These are phyloP conservation scores for Papilio helenus DNA, from an alignment of 1,140 invertebrate genomes.

Conservation along the genomic window DNA sequence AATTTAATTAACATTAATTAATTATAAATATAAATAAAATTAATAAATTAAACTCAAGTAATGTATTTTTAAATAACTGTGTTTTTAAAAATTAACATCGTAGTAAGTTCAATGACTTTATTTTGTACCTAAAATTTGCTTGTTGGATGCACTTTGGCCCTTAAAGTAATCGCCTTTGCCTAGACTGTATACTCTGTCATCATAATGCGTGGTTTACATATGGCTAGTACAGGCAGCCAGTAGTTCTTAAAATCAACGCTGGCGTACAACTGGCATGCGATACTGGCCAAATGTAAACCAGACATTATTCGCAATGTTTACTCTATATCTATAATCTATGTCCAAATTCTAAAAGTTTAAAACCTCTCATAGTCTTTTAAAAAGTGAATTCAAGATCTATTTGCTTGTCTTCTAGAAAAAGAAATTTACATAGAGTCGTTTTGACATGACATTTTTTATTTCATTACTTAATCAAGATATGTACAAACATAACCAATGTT, in stretches of 20 bases:
- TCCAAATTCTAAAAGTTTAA: not conserved
- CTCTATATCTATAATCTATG: too few relatives aligned
- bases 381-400: not conserved
- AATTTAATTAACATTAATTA: conserved; percentile 21
- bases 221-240: too few relatives aligned
- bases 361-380: not conserved
- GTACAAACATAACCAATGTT: not conserved
- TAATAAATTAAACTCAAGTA: not conserved
- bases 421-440: not conserved
- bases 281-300: too few relatives aligned
- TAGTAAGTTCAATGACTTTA: not conserved
- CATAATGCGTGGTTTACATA: too few relatives aligned
- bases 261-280: too few relatives aligned
- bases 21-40: conserved; percentile 10
- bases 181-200: not conserved
- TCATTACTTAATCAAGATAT: not conserved
- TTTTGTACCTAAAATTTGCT: not conserved
- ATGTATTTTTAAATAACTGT: not conserved
- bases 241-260: too few relatives aligned
- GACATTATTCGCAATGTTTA: too few relatives aligned
- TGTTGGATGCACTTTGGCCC: not conserved
- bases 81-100: not conserved
- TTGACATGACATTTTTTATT: not conserved
- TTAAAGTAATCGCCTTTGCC: not conserved
- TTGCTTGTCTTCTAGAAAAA: not conserved